Conservation (phyloP, 1,140 invertebrate species). For the Lycorma delicatula region DNA sequence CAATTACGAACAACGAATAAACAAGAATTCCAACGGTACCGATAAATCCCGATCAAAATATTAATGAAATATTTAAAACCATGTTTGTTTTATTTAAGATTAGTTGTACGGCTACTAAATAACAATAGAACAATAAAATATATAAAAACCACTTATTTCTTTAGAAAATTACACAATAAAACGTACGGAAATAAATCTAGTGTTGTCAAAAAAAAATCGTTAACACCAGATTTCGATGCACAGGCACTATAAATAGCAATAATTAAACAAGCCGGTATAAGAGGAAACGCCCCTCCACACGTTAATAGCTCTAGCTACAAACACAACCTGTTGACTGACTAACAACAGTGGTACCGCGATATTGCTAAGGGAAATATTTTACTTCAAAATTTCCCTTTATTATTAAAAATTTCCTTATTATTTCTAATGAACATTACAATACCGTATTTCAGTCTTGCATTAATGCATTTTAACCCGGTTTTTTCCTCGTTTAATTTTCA, state of each 20-base stretch:
- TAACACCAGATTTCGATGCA: background rate
- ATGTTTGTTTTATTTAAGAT: background rate
- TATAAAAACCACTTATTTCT: background rate
- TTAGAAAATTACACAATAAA: background rate
- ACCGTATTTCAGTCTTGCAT: too few relatives aligned
- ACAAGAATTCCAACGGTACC: background rate
- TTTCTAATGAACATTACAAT: too few relatives aligned
- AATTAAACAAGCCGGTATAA: background rate
- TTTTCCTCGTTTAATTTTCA: too few relatives aligned
- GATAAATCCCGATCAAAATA: background rate
- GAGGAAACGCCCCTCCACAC: background rate
- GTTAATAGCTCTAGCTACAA: background rate
- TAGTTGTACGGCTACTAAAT: background rate
- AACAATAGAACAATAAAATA: background rate
- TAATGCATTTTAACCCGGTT: too few relatives aligned
- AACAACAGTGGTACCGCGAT: background rate
- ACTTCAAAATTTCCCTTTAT: background rate
- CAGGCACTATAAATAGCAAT: background rate
- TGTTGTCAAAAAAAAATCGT: background rate
- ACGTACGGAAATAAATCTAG: background rate
- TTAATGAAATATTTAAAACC: background rate
- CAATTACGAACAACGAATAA: background rate
- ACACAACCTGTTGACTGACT: conserved; percentile 5
- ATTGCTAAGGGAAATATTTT: too few relatives aligned
- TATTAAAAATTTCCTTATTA: background rate